A percentile compares a stretch with the other conserved stretches of the same genome.
These are phyloP conservation scores for Arizona elegans DNA, from an alignment of 2,113 vertebrate genomes.

Conservation along the genomic window DNA sequence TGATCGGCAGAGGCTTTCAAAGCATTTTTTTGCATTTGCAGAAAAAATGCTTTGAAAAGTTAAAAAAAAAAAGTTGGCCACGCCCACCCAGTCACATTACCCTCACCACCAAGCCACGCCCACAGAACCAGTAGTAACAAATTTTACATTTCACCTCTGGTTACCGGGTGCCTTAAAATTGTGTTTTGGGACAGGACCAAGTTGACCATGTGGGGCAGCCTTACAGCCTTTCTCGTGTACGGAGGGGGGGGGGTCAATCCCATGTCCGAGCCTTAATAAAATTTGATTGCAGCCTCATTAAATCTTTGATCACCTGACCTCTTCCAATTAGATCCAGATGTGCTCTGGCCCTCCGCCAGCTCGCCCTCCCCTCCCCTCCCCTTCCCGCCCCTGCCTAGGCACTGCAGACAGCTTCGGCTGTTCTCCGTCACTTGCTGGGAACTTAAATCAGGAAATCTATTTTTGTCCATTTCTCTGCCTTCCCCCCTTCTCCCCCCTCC, in stretches of 20 bases:
- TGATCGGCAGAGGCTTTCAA: no score
- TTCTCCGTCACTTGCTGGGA: background rate
- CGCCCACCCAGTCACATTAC: no score
- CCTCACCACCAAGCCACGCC: no score
- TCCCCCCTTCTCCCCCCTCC: background rate
- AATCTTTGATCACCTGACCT: constrained; percentile 53
- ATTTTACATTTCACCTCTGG: no score
- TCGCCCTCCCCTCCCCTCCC: background rate
- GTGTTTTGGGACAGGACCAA: background rate
- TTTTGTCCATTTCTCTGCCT: constrained; percentile 30
- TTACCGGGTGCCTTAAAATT: background rate
- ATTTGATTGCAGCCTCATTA: constrained; percentile 52
- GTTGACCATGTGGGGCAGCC: no score
- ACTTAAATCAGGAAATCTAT: constrained; percentile 48
- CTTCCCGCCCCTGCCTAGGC: constrained; percentile 17
- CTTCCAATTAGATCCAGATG: constrained; percentile 58
- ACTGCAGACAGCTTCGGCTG: constrained; percentile 31
- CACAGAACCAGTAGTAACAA: no score
- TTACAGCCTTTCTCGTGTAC: background rate
- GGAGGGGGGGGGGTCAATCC: background rate
- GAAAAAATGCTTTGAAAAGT: no score
- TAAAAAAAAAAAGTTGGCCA: no score
- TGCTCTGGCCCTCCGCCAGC: constrained; percentile 48
- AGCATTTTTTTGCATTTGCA: no score
- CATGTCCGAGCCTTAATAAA: constrained; percentile 46